Percentiles rank a stretch among this genome's conserved stretches.
Conservation (phyloP, 2,113 vertebrate species). For the Antechinus flavipes region DNA sequence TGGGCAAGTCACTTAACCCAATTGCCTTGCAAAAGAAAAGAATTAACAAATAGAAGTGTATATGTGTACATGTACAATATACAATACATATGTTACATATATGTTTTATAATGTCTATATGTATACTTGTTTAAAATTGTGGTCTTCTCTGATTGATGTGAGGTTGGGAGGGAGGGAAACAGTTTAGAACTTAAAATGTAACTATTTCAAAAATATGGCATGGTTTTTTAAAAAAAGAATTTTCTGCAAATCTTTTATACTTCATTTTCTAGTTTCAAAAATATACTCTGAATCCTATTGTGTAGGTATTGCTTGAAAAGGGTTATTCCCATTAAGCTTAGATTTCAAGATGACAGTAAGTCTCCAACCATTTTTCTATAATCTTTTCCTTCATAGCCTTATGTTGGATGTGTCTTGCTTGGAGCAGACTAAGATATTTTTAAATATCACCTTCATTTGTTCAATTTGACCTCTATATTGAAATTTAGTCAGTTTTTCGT, state of each 20-base stretch:
- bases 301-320: background rate
- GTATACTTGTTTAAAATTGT: no score
- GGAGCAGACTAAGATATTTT: background rate
- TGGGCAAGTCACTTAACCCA: no score
- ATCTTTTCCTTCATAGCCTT: background rate
- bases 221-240: background rate
- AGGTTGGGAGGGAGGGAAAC: no score
- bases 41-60: no score
- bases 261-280: background rate
- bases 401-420: background rate
- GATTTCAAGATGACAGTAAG: background rate
- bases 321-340: background rate
- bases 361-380: background rate
- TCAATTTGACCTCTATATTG: background rate
- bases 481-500: background rate
- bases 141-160: no score
- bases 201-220: no score
- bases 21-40: background rate
- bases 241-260: background rate
- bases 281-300: background rate
- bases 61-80: no score
- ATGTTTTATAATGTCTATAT: no score
- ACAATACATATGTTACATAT: no score
- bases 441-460: background rate
- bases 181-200: no score